Evolutionary conservation across 1,140 invertebrate species (phyloP).

Genomic region (Uloborus diversus): DNA sequence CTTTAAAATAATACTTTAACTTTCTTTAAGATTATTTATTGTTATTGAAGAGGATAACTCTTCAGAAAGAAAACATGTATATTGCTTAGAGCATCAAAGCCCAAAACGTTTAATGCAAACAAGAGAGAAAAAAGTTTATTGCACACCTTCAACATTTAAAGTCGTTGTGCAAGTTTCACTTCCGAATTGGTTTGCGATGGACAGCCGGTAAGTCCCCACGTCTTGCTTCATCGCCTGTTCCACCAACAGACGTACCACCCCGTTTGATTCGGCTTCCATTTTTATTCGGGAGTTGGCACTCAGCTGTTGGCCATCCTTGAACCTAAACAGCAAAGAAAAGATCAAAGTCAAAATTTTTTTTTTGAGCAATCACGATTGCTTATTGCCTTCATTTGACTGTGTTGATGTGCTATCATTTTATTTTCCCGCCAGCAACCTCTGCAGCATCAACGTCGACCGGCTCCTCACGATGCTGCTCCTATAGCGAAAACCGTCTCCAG

Average conservation of each 20-base stretch:
- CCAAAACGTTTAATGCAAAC: too few species aligned
- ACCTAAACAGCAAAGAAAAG: conserved; percentile 58
- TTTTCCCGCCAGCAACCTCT: not conserved
- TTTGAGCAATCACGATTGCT: too few species aligned
- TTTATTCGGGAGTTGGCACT: conserved; percentile 80
- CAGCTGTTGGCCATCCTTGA: conserved; percentile 78
- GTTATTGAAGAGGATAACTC: too few species aligned
- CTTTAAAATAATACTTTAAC: too few species aligned
- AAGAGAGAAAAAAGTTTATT: too few species aligned
- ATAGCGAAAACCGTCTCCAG: too few species aligned
- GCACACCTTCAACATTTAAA: conserved; percentile 83
- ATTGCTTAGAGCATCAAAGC: too few species aligned
- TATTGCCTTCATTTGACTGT: not conserved
- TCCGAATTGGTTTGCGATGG: conserved; percentile 84
- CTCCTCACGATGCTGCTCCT: too few species aligned
- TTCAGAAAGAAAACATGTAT: too few species aligned
- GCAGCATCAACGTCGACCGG: too few species aligned
- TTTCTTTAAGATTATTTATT: too few species aligned
- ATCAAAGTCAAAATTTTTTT: not conserved
- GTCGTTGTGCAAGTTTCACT: conserved; percentile 81
- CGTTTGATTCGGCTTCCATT: conserved; percentile 82
- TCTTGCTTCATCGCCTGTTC: conserved; percentile 76
- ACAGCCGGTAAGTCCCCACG: conserved; percentile 81
- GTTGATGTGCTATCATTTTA: too few species aligned
- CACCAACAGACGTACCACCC: conserved; percentile 78